Evolutionary conservation across 1,140 invertebrate genomes (phyloP).

Genomic region (Drosophila rhopaloa): DNA sequence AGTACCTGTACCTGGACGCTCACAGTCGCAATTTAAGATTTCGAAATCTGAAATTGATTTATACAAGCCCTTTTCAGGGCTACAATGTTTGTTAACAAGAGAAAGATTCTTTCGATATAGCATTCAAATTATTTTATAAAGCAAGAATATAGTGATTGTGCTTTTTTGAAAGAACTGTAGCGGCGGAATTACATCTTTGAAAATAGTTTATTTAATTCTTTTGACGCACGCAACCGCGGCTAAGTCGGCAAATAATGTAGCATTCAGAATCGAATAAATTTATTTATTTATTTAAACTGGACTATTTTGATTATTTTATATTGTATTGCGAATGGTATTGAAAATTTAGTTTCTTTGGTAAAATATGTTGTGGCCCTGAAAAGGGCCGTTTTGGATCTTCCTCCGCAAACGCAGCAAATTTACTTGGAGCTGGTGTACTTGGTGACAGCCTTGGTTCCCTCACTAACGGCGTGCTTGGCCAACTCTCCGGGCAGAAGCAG

Average conservation of each 20-base stretch:
- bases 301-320: too few relatives aligned
- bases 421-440: constrained; percentile 87
- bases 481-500: constrained; percentile 87
- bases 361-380: constrained; percentile 44
- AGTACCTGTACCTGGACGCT: too few relatives aligned
- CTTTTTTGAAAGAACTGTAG: too few relatives aligned
- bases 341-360: constrained; percentile 13
- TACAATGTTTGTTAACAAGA: not conserved
- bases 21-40: not conserved
- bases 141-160: too few relatives aligned
- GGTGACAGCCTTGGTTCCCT: constrained; percentile 87
- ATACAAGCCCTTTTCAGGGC: constrained; percentile 1
- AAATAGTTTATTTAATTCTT: too few relatives aligned
- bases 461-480: constrained; percentile 87
- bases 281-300: too few relatives aligned
- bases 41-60: not conserved
- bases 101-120: not conserved
- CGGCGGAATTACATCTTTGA: too few relatives aligned
- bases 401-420: constrained; percentile 9
- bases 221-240: too few relatives aligned
- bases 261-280: too few relatives aligned
- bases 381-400: constrained; percentile 47
- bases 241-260: too few relatives aligned
- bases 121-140: not conserved
- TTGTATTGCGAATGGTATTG: not conserved